Base-by-base conservation (phyloP, 1,140 invertebrate species). In the Euwallacea fornicatus region DNA sequence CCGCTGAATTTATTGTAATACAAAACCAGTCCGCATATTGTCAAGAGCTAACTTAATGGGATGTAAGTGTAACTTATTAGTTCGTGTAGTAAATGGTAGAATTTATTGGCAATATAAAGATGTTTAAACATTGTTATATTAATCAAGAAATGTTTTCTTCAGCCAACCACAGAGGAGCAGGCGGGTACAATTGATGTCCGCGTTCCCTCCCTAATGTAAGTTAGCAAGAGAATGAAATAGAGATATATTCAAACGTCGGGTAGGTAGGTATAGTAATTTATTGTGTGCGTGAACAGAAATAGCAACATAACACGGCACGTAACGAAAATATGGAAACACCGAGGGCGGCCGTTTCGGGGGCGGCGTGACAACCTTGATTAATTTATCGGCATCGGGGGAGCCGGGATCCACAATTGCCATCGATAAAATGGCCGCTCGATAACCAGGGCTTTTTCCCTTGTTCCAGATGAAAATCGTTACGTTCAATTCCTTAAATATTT, bases 321-420 rank as follows among this genome's bases (percentile, higher is more conserved):
- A 66, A 21, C 62, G 56, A 33, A 71, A 66, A 66, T 66, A 66
- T 71, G 54, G 62, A 42, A 53, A 43, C 42, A n/a, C 65, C 21
- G 16, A 50, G 44, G 58, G 65, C 42, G 58, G 58, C 58, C 13
- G 50, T 55, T 66, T 54, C 43, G 15, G 60, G 33, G 54, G 47
- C 55, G 61, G 54, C 46, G 41, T 61, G 69, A 66, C 65, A 69
- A 46, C 42, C 53, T 33, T 72, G 66, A 71, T 71, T 65, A 71
- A 71, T 71, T 71, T 71, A 71, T 71, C 63, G 74, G 73, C 71
- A 66, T 55, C 74, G 58, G 68, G 74, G 73, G 74, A 74, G 72
- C 42, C 68, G 64, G 53, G 44, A 76, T 60, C 67, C 64, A 56
- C 73, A 69, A 67, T 76, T 68, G 56, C 60, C 70, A 46, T 56